Evolutionary conservation across 2,888 invertebrate species (phyloP).

Genomic region (Hedychridium roseum): DNA sequence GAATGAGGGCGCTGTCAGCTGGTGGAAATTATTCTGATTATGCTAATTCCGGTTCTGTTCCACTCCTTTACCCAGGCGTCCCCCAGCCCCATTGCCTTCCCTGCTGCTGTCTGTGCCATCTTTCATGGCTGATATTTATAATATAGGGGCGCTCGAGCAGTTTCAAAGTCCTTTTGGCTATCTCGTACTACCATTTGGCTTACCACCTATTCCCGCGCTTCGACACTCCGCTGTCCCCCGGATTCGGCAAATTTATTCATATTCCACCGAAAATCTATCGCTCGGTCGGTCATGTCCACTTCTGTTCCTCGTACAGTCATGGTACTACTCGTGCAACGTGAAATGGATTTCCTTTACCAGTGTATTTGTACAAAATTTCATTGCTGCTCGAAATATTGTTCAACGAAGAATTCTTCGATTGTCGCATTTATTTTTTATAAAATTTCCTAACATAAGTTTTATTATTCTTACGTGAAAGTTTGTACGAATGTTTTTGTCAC

Average conservation of each 20-base stretch:
- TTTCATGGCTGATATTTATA: slow-evolving; percentile 64
- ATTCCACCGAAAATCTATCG: slow-evolving; percentile 42
- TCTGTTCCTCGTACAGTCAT: too few relatives aligned
- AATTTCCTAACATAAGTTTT: too few relatives aligned
- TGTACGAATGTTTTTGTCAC: too few relatives aligned
- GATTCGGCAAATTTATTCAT: slow-evolving; percentile 57
- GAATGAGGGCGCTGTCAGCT: slow-evolving; percentile 70
- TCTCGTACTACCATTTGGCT: slow-evolving; percentile 26
- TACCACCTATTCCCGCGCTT: slow-evolving; percentile 26
- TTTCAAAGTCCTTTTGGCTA: slow-evolving; percentile 62
- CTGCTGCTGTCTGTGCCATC: slow-evolving; percentile 64
- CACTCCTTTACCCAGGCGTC: slow-evolving; percentile 63
- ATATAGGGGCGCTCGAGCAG: slow-evolving; percentile 62
- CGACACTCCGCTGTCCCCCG: slow-evolving; percentile 23
- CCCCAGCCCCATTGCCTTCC: slow-evolving; percentile 51
- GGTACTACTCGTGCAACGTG: too few relatives aligned
- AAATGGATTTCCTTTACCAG: too few relatives aligned
- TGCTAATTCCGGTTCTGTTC: slow-evolving; percentile 70
- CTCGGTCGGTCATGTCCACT: too few relatives aligned
- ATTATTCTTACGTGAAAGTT: too few relatives aligned
- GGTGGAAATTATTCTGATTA: slow-evolving; percentile 72
- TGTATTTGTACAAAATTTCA: too few relatives aligned
- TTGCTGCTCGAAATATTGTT: too few relatives aligned
- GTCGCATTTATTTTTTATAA: too few relatives aligned
- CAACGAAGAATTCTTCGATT: too few relatives aligned